phyloP scores from a whole-genome alignment of 2,797 vertebrate genomes.

The Alca torda region DNA sequence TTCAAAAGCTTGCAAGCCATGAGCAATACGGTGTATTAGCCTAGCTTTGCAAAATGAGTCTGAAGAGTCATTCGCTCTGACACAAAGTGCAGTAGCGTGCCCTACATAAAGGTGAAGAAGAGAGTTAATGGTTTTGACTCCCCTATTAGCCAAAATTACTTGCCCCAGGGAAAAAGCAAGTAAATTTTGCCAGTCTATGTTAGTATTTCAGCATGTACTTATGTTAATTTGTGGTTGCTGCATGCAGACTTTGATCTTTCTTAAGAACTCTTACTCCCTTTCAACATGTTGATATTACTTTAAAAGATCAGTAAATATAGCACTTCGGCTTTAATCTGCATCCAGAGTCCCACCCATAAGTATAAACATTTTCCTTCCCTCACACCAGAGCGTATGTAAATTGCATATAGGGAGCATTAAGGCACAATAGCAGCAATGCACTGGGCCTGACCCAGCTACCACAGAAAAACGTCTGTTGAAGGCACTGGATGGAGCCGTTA shows the following conservation, averaged over 20 bases:
- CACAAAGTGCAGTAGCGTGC: neutral
- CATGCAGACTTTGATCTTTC: slow-evolving; percentile 53
- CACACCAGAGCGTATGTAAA: neutral
- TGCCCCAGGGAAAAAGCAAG: slow-evolving; percentile 1
- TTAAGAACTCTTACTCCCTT: slow-evolving; percentile 43
- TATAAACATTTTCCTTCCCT: slow-evolving; percentile 52
- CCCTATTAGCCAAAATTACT: slow-evolving; percentile 42
- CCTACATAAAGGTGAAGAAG: slow-evolving; percentile 48
- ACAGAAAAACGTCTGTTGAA: neutral
- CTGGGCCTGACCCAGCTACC: slow-evolving; percentile 5
- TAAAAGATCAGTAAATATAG: slow-evolving; percentile 44
- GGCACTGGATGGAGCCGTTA: neutral
- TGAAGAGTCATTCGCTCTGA: slow-evolving; percentile 12
- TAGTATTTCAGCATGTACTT: slow-evolving; percentile 53
- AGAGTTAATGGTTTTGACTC: slow-evolving; percentile 38
- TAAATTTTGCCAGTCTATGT: slow-evolving; percentile 35
- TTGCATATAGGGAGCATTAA: neutral
- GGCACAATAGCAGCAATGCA: neutral
- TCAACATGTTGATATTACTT: slow-evolving; percentile 60
- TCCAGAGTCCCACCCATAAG: slow-evolving; percentile 33
- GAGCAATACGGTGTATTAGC: slow-evolving; percentile 27
- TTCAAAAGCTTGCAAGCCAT: slow-evolving; percentile 38
- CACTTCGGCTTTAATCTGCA: slow-evolving; percentile 57
- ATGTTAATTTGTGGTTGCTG: slow-evolving; percentile 61
- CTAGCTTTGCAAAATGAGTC: slow-evolving; percentile 23